Conservation (phyloP, 1,140 invertebrate species). For the Radopholus similis region DNA sequence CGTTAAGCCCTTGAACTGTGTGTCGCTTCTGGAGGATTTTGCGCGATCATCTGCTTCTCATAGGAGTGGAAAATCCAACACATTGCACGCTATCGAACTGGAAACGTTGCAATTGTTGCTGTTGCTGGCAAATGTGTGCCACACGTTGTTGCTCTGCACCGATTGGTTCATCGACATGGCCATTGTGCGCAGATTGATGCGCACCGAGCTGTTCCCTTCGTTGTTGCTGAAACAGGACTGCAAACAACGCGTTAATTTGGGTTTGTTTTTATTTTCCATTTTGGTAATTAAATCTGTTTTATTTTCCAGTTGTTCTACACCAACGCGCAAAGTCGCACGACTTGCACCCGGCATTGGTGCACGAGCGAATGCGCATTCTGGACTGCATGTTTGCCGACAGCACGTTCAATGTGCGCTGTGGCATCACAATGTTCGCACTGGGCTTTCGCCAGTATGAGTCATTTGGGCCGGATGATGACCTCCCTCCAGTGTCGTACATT, state of each 20-base stretch:
- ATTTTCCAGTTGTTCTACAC: conserved; percentile 44
- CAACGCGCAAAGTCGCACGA: conserved; percentile 34
- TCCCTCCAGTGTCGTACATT: conserved; percentile 45
- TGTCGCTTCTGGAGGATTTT: conserved; percentile 30
- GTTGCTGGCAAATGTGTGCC: conserved; percentile 46
- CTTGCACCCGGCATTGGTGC: conserved; percentile 23
- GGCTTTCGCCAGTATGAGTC: conserved; percentile 33
- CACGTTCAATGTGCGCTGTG: conserved; percentile 30
- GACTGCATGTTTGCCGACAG: conserved; percentile 31
- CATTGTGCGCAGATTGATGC: conserved; percentile 30
- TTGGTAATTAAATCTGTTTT: neutral
- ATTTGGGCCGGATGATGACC: conserved; percentile 29
- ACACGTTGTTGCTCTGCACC: conserved; percentile 47
- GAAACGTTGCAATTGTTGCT: conserved; percentile 40
- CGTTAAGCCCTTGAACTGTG: conserved; percentile 48
- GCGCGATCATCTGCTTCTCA: conserved; percentile 6
- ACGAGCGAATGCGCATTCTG: conserved; percentile 28
- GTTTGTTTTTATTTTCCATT: conserved; percentile 5
- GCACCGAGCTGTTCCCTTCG: conserved; percentile 30
- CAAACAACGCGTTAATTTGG: conserved; percentile 20
- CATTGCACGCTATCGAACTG: conserved; percentile 20
- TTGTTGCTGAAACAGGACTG: conserved; percentile 27
- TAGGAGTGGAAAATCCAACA: conserved; percentile 3
- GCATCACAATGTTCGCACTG: conserved; percentile 32
- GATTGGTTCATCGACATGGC: conserved; percentile 55